A percentile compares a stretch with the other conserved stretches of the same genome.
These are phyloP conservation scores for Microdon myrmicae DNA, from an alignment of 2,888 invertebrate species.

Conservation along the genomic window DNA sequence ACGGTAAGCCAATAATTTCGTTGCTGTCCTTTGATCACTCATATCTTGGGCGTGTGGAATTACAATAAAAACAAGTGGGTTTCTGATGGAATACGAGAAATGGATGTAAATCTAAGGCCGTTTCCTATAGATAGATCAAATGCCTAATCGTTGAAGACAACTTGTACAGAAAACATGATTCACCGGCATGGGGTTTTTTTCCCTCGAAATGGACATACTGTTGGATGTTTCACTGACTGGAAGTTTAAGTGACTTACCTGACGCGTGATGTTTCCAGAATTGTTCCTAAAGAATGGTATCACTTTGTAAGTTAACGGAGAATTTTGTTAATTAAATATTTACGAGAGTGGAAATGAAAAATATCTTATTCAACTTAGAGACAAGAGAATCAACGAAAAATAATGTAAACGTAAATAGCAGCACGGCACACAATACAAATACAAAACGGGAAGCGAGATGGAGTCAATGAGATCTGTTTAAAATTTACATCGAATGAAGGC, in stretches of 20 bases:
- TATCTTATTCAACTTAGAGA: conserved; percentile 48
- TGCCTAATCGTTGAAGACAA: too few species aligned
- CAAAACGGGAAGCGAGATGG: conserved; percentile 30
- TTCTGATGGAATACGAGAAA: too few species aligned
- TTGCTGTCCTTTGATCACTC: too few species aligned
- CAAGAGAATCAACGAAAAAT: conserved; percentile 50
- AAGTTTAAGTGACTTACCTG: conserved; percentile 18
- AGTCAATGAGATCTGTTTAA: too few species aligned
- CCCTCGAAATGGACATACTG: too few species aligned
- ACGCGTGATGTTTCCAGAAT: conserved; percentile 9
- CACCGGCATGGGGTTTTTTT: conserved; percentile 29
- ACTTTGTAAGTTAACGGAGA: conserved; percentile 15
- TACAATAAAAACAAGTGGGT: too few species aligned
- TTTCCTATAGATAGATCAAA: too few species aligned
- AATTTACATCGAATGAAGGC: too few species aligned
- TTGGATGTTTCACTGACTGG: conserved; percentile 9
- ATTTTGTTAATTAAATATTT: conserved; percentile 36
- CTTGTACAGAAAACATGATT: conserved; percentile 45
- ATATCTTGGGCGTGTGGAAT: too few species aligned
- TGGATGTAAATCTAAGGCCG: too few species aligned
- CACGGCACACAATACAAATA: conserved; percentile 31
- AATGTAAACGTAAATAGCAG: conserved; percentile 47
- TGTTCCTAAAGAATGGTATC: conserved; percentile 4
- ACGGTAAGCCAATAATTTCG: too few species aligned
- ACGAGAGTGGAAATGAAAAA: conserved; percentile 35